These are phyloP conservation scores for Tricholauxania praeusta DNA, from an alignment of 2,888 invertebrate species.

Conservation along the genomic window DNA sequence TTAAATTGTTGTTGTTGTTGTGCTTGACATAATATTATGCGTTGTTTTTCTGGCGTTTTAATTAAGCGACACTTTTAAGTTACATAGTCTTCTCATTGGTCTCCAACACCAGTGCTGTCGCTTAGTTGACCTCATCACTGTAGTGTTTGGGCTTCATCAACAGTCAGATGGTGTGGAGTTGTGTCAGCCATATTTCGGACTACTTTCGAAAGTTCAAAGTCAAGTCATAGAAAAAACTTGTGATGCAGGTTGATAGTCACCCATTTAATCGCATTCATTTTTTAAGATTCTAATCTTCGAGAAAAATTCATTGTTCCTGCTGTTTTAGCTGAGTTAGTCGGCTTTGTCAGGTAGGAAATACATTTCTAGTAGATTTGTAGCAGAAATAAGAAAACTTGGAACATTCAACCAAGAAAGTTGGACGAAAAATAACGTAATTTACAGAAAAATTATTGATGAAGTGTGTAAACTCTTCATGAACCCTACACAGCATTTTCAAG, in stretches of 20 bases:
- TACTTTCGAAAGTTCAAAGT: background rate
- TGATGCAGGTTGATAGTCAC: slow-evolving; percentile 10
- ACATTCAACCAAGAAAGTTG: too few species aligned
- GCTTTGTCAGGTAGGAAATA: too few species aligned
- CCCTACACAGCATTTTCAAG: too few species aligned
- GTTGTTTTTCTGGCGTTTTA: slow-evolving; percentile 13
- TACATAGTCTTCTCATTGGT: background rate
- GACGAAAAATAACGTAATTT: too few species aligned
- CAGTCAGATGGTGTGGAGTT: background rate
- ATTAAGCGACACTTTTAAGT: slow-evolving; percentile 15
- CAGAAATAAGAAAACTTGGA: too few species aligned
- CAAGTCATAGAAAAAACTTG: background rate
- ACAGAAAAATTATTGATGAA: too few species aligned
- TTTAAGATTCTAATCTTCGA: background rate
- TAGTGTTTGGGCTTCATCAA: too few species aligned
- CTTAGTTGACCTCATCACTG: too few species aligned
- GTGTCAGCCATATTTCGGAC: background rate
- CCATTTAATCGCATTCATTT: slow-evolving; percentile 3
- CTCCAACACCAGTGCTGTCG: too few species aligned
- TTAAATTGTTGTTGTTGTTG: slow-evolving; percentile 18
- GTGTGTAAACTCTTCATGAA: too few species aligned
- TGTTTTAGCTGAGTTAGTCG: too few species aligned
- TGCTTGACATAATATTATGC: slow-evolving; percentile 8
- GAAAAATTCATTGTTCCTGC: background rate
- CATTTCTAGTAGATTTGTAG: too few species aligned